Percentiles rank a stretch among this genome's conserved stretches.
These are phyloP conservation scores for Gavia stellata DNA, from an alignment of 2,113 vertebrate species.

Conservation along the genomic window DNA sequence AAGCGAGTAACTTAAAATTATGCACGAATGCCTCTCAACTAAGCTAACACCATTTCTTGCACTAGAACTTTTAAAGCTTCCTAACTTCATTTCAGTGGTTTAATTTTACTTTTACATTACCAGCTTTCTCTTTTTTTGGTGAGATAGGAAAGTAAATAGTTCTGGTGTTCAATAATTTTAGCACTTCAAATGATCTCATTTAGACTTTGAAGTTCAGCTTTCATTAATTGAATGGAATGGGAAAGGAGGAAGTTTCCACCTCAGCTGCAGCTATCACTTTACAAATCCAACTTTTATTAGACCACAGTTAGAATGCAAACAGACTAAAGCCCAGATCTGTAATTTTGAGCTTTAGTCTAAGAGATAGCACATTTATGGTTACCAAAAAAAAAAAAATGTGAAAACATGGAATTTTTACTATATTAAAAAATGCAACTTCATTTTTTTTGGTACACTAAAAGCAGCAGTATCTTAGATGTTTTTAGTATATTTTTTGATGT, in stretches of 20 bases:
- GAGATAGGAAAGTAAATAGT: background rate
- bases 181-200: slow-evolving; percentile 48
- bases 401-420: background rate
- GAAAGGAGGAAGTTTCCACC: background rate
- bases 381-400: background rate
- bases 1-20: background rate
- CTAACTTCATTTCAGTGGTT: background rate
- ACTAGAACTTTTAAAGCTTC: background rate
- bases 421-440: background rate
- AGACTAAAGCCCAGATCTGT: background rate
- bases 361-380: background rate
- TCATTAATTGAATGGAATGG: slow-evolving; percentile 31
- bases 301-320: background rate
- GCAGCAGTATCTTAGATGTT: background rate
- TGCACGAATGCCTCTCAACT: background rate
- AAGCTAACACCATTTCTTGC: background rate
- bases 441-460: background rate
- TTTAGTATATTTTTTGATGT: background rate
- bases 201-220: slow-evolving; percentile 44
- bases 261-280: background rate
- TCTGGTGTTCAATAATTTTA: slow-evolving; percentile 55
- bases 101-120: slow-evolving; percentile 4
- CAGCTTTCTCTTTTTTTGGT: background rate
- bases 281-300: background rate
- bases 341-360: background rate